These are phyloP conservation scores for Pagrus major DNA, from an alignment of 2,113 vertebrate genomes.

Conservation along the genomic window DNA sequence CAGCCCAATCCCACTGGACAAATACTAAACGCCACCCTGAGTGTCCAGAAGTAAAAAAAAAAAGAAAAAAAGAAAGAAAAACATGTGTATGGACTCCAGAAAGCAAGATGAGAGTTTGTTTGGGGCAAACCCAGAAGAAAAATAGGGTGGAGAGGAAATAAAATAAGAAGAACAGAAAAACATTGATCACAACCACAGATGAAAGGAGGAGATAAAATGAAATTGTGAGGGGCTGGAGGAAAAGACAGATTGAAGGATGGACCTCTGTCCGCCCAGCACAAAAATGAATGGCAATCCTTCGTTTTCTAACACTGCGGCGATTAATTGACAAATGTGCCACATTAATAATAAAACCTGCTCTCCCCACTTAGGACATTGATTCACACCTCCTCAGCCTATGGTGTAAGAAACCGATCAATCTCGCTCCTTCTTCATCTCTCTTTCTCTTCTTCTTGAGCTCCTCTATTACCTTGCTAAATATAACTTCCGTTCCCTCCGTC, in stretches of 20 bases:
- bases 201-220: constrained; percentile 31
- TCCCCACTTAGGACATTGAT: constrained; percentile 79
- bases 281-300: constrained; percentile 58
- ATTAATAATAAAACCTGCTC: constrained; percentile 77
- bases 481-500: constrained; percentile 76
- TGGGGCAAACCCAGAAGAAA: constrained; percentile 1
- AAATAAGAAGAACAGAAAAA: constrained; percentile 28
- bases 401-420: constrained; percentile 79
- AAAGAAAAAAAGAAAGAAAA: no score
- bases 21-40: constrained; percentile 30
- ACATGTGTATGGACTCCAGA: not conserved
- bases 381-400: constrained; percentile 74
- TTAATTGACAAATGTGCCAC: constrained; percentile 78
- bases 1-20: constrained; percentile 22
- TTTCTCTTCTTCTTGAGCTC: constrained; percentile 59
- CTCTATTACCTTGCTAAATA: constrained; percentile 80
- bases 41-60: not conserved
- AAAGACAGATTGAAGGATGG: constrained; percentile 46
- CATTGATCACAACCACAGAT: constrained; percentile 32
- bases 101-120: not conserved
- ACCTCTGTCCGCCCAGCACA: constrained; percentile 1
- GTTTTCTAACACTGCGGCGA: constrained; percentile 57
- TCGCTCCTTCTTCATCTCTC: constrained; percentile 58
- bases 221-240: constrained; percentile 19
- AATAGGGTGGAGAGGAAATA: not conserved